phyloP scores from a whole-genome alignment of 2,113 vertebrate genomes.

The Misgurnus anguillicaudatus region DNA sequence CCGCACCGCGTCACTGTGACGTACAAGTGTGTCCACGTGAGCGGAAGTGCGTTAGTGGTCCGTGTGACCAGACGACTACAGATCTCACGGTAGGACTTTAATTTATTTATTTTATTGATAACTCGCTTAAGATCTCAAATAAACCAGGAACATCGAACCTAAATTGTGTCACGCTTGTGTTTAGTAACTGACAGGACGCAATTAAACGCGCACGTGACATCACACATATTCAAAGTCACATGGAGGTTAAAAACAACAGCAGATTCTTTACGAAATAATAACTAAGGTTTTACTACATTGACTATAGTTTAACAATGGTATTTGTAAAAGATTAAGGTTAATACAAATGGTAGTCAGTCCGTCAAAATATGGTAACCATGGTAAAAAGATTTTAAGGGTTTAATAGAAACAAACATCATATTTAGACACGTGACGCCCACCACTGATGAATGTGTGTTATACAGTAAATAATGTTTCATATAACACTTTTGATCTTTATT shows the following conservation, averaged over 20 bases:
- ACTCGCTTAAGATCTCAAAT: neutral
- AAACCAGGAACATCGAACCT: no score
- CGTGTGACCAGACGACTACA: conserved; percentile 51
- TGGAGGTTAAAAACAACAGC: conserved; percentile 58
- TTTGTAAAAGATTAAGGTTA: no score
- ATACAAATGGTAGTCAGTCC: no score
- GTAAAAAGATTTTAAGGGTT: no score
- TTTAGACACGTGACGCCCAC: no score
- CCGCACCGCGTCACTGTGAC: neutral
- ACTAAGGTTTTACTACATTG: no score
- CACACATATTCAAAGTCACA: conserved; percentile 67
- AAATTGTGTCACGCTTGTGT: neutral
- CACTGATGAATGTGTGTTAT: no score
- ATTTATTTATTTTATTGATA: neutral
- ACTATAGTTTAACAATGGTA: no score
- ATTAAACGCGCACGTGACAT: conserved; percentile 36
- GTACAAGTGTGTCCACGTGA: neutral
- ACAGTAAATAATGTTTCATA: no score
- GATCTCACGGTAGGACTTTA: conserved; percentile 60
- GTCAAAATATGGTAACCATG: no score
- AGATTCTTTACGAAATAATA: accelerated
- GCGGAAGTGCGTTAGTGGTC: conserved; percentile 69
- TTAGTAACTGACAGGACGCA: neutral
- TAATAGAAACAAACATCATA: no score
- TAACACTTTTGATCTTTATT: no score